Percentiles rank a stretch among this genome's conserved stretches.
phyloP scores from a whole-genome alignment of 1,140 invertebrate species.

The Drosophila simulans region DNA sequence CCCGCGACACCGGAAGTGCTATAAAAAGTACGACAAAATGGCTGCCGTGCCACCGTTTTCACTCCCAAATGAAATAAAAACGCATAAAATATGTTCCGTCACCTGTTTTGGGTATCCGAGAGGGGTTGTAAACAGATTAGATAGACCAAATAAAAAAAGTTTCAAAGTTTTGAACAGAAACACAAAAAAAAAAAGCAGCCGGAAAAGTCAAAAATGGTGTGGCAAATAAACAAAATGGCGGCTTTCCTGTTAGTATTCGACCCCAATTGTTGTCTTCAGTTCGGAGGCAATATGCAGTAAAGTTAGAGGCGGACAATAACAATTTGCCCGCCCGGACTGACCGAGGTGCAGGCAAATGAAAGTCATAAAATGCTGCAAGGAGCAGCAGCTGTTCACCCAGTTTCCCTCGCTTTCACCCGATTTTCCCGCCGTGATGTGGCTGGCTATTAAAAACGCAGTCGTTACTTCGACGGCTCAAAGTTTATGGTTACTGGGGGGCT shows the following conservation, averaged over 20 bases:
- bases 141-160: slow-evolving; percentile 53
- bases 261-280: slow-evolving; percentile 11
- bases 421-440: slow-evolving; percentile 58
- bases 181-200: slow-evolving; percentile 14
- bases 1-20: slow-evolving; percentile 36
- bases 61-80: slow-evolving; percentile 68
- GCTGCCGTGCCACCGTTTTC: slow-evolving; percentile 26
- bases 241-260: slow-evolving; percentile 15
- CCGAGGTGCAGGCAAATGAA: slow-evolving; percentile 67
- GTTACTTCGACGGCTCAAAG: slow-evolving; percentile 74
- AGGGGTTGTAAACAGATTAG: slow-evolving; percentile 63
- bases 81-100: slow-evolving; percentile 66
- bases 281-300: slow-evolving; percentile 64
- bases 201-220: slow-evolving; percentile 35
- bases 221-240: slow-evolving; percentile 62
- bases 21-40: slow-evolving; percentile 72
- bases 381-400: slow-evolving; percentile 30
- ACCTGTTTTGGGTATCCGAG: slow-evolving; percentile 38
- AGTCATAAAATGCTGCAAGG: slow-evolving; percentile 74
- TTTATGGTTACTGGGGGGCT: slow-evolving; percentile 47
- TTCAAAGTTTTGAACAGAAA: slow-evolving; percentile 49
- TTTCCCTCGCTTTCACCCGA: slow-evolving; percentile 6
- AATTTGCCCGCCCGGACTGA: slow-evolving; percentile 39
- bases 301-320: slow-evolving; percentile 51
- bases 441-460: slow-evolving; percentile 74